These are phyloP conservation scores for Lycaena phlaeas DNA, from an alignment of 2,888 invertebrate genomes.

Conservation along the genomic window DNA sequence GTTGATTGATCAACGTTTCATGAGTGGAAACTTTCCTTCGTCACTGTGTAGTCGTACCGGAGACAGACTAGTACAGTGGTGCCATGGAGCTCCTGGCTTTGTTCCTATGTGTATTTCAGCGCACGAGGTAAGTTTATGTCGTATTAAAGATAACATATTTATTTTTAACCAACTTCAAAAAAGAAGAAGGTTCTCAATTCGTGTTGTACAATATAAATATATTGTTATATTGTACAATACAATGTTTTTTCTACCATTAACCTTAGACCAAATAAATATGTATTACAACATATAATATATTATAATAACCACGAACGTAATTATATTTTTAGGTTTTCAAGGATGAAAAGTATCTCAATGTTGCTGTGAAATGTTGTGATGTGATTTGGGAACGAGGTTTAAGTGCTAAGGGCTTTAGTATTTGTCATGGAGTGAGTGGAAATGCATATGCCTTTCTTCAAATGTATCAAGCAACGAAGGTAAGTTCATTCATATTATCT, in stretches of 20 bases:
- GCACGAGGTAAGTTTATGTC: conserved; percentile 65
- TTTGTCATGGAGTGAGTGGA: conserved; percentile 92
- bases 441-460: conserved; percentile 89
- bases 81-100: conserved; percentile 94
- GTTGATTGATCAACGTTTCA: conserved; percentile 69
- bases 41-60: conserved; percentile 76
- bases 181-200: no score
- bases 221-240: no score
- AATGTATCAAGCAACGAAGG: conserved; percentile 83
- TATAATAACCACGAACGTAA: no score
- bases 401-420: conserved; percentile 85
- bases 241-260: no score
- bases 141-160: background rate
- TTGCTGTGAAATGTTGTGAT: conserved; percentile 81
- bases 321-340: conserved; percentile 76
- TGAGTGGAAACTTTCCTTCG: conserved; percentile 84
- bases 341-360: conserved; percentile 78
- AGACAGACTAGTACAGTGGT: conserved; percentile 92
- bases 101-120: conserved; percentile 80
- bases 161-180: no score
- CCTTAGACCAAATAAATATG: no score
- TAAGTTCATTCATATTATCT: no score
- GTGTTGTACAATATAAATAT: no score
- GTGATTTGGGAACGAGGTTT: conserved; percentile 87
- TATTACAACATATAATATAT: no score